phyloP scores from a whole-genome alignment of 2,888 invertebrate species.

The Agrenia bidenticulata region DNA sequence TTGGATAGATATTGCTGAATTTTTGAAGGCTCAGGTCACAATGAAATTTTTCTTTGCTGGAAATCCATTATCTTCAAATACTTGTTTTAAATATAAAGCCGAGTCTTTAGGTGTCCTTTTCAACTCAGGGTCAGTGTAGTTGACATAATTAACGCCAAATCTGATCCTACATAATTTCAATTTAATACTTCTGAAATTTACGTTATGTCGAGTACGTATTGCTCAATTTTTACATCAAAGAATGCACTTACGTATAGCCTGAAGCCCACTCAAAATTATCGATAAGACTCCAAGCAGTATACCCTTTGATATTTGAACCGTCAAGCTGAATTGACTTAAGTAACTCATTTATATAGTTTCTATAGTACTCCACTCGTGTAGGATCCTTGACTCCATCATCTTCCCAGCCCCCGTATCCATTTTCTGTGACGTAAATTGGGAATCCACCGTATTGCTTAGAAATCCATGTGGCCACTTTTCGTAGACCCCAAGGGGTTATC shows the following conservation, averaged over 20 bases:
- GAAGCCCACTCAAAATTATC: constrained; percentile 47
- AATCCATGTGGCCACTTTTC: constrained; percentile 42
- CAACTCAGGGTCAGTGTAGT: constrained; percentile 34
- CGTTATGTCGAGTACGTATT: too few species aligned
- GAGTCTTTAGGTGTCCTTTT: constrained; percentile 35
- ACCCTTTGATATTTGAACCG: constrained; percentile 45
- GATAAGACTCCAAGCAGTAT: constrained; percentile 50
- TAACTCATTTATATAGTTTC: constrained; percentile 45
- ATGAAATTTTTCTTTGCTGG: too few species aligned
- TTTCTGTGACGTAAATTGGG: constrained; percentile 46
- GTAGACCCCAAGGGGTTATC: constrained; percentile 46
- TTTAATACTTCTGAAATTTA: too few species aligned
- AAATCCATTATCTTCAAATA: constrained; percentile 41
- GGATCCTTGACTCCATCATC: constrained; percentile 37
- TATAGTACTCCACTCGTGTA: constrained; percentile 32
- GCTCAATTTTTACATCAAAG: too few species aligned
- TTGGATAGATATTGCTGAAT: too few species aligned
- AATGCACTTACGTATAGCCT: constrained; percentile 35
- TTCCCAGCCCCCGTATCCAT: constrained; percentile 41
- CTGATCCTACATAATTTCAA: background rate
- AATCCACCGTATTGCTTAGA: constrained; percentile 36
- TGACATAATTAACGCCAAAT: constrained; percentile 36
- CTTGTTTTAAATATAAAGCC: constrained; percentile 22
- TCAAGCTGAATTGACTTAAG: constrained; percentile 46
- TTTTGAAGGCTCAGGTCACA: too few species aligned